Evolutionary conservation across 2,113 vertebrate genomes (phyloP), one percentile per base, ranked within the genome.

Genomic region (Mustela lutreola): DNA sequence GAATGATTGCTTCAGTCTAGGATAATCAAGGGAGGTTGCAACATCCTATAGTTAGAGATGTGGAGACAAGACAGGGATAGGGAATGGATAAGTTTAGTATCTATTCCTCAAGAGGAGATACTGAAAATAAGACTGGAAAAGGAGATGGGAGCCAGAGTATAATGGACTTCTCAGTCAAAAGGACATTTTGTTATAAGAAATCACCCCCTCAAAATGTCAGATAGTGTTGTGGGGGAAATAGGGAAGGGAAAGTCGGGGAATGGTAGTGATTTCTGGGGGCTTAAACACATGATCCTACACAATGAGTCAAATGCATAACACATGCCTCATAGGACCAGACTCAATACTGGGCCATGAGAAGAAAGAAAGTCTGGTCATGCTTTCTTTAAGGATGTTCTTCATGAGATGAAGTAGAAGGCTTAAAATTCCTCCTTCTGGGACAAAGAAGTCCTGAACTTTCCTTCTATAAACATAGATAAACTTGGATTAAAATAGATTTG

Each of bases 211-310:
- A 2, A 10, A 62, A 45, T 5, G 21, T 56, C 45, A 67, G 33
- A 73, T 31, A 7, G 8, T 3, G 7, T 19, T 21, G 5, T 4
- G 24, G 24, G 31, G 26, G 7, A 89, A 9, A 0, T 10, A 2
- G 14, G 12, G 5, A 33, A 33, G 19, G 62, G 14, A 33, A 11
- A 53, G 5, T 7, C 0, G 15, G 53, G n/a, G 7, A 33, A 11
- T 18, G 19, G 18, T 48, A 16, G 7, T 16, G 15, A 26, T 31
- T 45, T 24, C 12, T 31, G 19, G 1, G 1, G 1, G n/a, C 26
- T 4, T 21, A 14, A n/a, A 6, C 12, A 4, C 3, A 4, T 0
- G 5, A 1, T 28, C 36, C n/a, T 12, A 11, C 0, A 36, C 8
- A 1, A 7, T 6, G 24, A 22, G 7, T 42, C 45, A 0, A 10